phyloP scores from a whole-genome alignment of 2,113 vertebrate species.

The Ptyas mucosa region DNA sequence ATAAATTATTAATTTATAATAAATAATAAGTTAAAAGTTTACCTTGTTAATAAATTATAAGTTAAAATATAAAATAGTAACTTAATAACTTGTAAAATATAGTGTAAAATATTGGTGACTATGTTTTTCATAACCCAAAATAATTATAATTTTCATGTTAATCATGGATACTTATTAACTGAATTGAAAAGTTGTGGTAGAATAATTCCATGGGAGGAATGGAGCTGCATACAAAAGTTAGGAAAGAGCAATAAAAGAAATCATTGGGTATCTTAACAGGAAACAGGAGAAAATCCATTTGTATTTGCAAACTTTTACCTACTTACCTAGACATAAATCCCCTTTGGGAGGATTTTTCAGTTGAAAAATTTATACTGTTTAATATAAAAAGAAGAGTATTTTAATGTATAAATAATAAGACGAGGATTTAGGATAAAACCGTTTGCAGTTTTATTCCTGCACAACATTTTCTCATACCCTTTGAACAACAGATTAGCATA shows the following conservation, averaged over 20 bases:
- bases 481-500: neutral
- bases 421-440: neutral
- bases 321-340: no score
- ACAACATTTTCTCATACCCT: neutral
- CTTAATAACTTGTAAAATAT: neutral
- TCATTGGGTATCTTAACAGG: neutral
- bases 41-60: no score
- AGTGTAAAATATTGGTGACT: neutral
- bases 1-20: neutral
- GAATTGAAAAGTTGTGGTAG: neutral
- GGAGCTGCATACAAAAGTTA: neutral
- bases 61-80: no score
- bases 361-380: neutral
- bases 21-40: no score
- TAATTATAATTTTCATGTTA: neutral
- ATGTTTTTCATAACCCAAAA: neutral
- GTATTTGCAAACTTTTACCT: neutral
- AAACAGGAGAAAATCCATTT: neutral
- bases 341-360: neutral
- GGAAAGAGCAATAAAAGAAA: neutral
- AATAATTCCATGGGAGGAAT: neutral
- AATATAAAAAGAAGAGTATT: neutral
- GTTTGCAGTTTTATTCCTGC: neutral
- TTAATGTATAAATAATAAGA: neutral
- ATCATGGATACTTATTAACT: neutral